phyloP scores from a whole-genome alignment of 2,113 vertebrate genomes.

The Protobothrops mucrosquamatus region DNA sequence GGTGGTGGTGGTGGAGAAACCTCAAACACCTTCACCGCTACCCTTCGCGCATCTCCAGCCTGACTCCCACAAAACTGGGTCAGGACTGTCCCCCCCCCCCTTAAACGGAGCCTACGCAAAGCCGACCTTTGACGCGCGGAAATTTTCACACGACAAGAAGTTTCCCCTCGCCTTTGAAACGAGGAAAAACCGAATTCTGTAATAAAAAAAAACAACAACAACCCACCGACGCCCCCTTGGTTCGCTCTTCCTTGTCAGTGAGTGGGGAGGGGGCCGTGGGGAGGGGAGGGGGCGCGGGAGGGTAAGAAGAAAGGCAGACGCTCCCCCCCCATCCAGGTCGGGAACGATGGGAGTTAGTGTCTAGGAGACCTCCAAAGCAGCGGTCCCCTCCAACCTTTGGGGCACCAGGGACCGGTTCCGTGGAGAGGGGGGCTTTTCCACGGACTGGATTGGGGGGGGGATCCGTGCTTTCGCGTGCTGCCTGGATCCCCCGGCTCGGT shows the following conservation, averaged over 20 bases:
- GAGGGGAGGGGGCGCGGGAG: no score
- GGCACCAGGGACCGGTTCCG: no score
- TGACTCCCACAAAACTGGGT: no score
- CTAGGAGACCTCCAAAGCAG: background rate
- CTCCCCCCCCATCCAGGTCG: accelerated
- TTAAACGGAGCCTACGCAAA: background rate
- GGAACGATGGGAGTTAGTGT: background rate
- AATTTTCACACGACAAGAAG: background rate
- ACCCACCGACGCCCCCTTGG: background rate
- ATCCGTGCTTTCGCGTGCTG: no score
- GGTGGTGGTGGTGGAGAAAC: no score
- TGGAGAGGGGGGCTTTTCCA: no score
- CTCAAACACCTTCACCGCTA: no score
- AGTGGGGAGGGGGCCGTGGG: background rate
- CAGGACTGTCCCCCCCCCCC: no score
- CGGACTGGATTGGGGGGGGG: no score
- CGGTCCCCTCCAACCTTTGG: no score
- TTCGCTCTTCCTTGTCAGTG: background rate
- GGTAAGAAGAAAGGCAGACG: background rate
- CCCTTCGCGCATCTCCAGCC: no score
- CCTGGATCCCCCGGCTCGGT: no score
- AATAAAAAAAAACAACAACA: background rate
- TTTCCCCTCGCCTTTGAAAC: background rate
- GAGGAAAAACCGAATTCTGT: background rate
- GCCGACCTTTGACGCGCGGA: background rate